Evolutionary conservation across 2,888 invertebrate genomes (phyloP).

Genomic region (Holacanthella duospinosa): DNA sequence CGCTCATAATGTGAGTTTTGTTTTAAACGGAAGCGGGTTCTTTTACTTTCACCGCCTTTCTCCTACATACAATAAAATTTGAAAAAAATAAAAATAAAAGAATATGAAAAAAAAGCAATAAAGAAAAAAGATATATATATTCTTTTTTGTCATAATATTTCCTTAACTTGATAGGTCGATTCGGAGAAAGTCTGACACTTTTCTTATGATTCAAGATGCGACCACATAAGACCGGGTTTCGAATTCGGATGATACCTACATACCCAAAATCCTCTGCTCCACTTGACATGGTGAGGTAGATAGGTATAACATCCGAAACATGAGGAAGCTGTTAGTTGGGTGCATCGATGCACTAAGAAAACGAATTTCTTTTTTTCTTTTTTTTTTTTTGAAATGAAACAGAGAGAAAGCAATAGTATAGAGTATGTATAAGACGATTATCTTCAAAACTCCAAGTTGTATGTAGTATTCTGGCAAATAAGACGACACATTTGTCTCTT

Average conservation of each 20-base stretch:
- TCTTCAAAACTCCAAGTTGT: neutral
- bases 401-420: neutral
- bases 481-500: neutral
- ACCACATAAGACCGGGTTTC: neutral
- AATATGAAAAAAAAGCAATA: neutral
- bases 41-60: neutral
- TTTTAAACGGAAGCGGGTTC: no score
- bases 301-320: no score
- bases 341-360: conserved; percentile 1
- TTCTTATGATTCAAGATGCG: no score
- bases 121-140: neutral
- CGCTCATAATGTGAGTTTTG: neutral
- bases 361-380: neutral
- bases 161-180: neutral
- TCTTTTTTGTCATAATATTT: conserved; percentile 1
- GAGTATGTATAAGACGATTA: neutral
- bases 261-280: no score
- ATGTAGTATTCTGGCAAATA: neutral
- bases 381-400: no score
- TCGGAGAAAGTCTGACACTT: no score
- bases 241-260: neutral
- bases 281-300: no score
- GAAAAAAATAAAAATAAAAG: neutral
- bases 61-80: neutral
- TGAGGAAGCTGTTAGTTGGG: neutral